phyloP scores from a whole-genome alignment of 2,113 vertebrate species.

The Neopipo cinnamomea region DNA sequence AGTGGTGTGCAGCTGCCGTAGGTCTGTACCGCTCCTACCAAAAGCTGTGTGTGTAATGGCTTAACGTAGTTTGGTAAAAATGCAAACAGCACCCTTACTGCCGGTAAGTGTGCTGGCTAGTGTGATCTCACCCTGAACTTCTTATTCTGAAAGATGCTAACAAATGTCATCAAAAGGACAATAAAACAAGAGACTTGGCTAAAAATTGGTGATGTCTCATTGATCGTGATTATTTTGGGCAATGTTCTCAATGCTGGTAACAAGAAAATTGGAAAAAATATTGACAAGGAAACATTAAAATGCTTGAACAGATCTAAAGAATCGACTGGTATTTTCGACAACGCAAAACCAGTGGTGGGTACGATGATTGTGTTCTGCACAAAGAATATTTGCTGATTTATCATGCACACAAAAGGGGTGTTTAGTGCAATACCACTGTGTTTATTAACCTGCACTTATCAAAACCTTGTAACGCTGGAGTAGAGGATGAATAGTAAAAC shows the following conservation, averaged over 20 bases:
- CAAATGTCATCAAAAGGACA: not conserved
- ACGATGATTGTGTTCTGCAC: not conserved
- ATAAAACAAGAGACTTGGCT: not conserved
- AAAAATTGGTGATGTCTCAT: not conserved
- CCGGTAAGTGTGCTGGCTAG: not conserved
- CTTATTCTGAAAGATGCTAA: not conserved
- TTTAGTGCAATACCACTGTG: not conserved
- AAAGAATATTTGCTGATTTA: not conserved
- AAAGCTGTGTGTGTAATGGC: not conserved
- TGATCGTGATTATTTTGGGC: not conserved
- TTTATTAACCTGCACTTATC: not conserved
- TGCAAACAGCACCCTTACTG: not conserved
- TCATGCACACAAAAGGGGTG: not conserved
- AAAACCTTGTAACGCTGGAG: not conserved
- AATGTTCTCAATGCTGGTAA: not conserved
- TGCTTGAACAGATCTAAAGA: not conserved
- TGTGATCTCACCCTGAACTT: not conserved
- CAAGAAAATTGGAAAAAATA: not conserved
- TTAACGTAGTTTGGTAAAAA: not conserved
- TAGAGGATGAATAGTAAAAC: not conserved
- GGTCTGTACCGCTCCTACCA: not conserved
- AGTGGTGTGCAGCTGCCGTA: not conserved
- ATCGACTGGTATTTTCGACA: not conserved
- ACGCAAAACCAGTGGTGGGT: fast-evolving
- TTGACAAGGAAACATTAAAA: not conserved